These are phyloP conservation scores for Narcine bancroftii DNA, from an alignment of 2,113 vertebrate species.

Conservation along the genomic window DNA sequence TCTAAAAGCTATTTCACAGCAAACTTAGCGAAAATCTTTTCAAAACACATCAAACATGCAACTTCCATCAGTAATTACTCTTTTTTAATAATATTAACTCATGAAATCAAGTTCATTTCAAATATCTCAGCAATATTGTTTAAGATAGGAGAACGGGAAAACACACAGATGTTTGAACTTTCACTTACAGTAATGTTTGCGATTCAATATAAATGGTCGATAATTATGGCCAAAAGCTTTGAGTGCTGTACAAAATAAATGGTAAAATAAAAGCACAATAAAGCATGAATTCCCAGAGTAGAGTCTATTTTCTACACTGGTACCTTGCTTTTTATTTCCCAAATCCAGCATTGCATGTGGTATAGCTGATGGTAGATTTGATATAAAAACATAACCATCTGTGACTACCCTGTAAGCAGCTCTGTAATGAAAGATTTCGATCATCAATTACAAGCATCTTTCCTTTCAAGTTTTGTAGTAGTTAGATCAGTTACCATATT, in stretches of 20 bases:
- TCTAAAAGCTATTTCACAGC: constrained; percentile 2
- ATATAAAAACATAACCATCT: neutral
- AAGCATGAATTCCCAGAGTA: neutral
- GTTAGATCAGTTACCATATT: neutral
- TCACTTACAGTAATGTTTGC: constrained; percentile 69
- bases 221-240: constrained; percentile 59
- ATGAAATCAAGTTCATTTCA: neutral
- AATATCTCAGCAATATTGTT: neutral
- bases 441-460: neutral
- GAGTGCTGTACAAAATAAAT: constrained; percentile 60
- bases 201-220: constrained; percentile 58
- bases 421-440: neutral
- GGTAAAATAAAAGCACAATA: constrained; percentile 41
- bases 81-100: neutral
- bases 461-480: neutral
- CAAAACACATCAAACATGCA: neutral
- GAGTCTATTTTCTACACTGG: neutral
- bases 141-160: constrained; percentile 37
- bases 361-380: too few relatives aligned
- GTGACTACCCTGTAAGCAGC: neutral
- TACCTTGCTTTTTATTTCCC: neutral
- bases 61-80: neutral
- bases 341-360: neutral
- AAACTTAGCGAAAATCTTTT: neutral
- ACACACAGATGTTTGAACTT: constrained; percentile 47